A percentile compares a stretch with the other conserved stretches of the same genome.
These are phyloP conservation scores for Genyomyrus donnyi DNA, from an alignment of 2,113 vertebrate genomes.

Conservation along the genomic window DNA sequence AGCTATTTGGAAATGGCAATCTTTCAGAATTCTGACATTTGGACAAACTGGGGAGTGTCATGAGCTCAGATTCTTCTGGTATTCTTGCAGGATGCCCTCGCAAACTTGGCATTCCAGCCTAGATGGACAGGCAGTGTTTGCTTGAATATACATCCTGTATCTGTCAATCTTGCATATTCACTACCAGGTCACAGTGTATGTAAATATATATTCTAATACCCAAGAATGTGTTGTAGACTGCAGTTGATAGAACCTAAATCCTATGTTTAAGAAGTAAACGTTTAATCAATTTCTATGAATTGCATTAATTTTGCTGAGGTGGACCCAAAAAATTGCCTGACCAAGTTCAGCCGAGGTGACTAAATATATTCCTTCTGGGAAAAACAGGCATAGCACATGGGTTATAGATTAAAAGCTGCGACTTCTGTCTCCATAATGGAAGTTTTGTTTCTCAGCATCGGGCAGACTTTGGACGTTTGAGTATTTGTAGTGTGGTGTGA, in stretches of 20 bases:
- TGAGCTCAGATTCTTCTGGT: background rate
- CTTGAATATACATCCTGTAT: background rate
- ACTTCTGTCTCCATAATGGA: background rate
- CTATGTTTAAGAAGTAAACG: background rate
- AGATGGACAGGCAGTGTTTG: background rate
- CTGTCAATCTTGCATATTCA: background rate
- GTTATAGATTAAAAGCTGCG: background rate
- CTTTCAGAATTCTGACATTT: constrained; percentile 4
- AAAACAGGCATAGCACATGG: background rate
- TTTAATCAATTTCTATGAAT: background rate
- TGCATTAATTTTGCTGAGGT: background rate
- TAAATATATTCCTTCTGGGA: background rate
- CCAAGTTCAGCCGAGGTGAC: background rate
- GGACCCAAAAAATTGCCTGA: background rate
- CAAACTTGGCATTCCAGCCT: background rate
- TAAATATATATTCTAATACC: background rate
- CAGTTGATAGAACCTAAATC: background rate
- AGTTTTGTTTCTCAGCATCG: background rate
- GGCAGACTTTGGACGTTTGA: background rate
- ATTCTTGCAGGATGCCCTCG: background rate
- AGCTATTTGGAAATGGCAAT: background rate
- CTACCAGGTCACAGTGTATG: background rate
- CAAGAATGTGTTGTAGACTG: background rate
- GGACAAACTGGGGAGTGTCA: background rate
- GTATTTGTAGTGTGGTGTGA: background rate